Evolutionary conservation across 2,113 vertebrate genomes (phyloP).

Genomic region (Embiotoca jacksoni): DNA sequence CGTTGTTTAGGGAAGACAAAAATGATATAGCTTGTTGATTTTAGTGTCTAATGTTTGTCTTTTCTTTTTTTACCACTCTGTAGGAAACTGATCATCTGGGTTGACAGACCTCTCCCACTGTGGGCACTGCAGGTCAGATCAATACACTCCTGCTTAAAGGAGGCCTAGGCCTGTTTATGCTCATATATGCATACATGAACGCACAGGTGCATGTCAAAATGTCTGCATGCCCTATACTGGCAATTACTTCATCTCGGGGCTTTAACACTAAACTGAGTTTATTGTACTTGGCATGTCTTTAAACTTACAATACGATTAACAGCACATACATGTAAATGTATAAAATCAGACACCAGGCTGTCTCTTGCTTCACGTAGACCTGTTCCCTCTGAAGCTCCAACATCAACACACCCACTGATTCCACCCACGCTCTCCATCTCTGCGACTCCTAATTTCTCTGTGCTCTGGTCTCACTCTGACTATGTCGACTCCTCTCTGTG

Average conservation of each 20-base stretch:
- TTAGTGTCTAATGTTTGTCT: slow-evolving; percentile 6
- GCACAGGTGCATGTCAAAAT: not conserved
- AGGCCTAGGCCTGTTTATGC: slow-evolving; percentile 17
- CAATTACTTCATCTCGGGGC: not conserved
- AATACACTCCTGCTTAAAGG: slow-evolving; percentile 35
- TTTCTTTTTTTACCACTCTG: slow-evolving; percentile 9
- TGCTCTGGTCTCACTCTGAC: slow-evolving; percentile 45
- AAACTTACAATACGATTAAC: slow-evolving; percentile 12
- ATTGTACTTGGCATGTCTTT: slow-evolving; percentile 26
- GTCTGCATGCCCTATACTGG: not conserved
- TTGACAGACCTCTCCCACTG: slow-evolving; percentile 87
- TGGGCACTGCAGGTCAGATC: slow-evolving; percentile 88
- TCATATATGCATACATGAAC: slow-evolving; percentile 20
- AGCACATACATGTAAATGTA: slow-evolving; percentile 29
- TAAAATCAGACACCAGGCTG: slow-evolving; percentile 49
- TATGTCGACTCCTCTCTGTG: slow-evolving; percentile 23
- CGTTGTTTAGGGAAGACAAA: not conserved
- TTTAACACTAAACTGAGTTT: not conserved
- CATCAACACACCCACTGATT: slow-evolving; percentile 74
- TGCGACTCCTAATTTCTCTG: slow-evolving; percentile 66
- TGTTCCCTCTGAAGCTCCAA: slow-evolving; percentile 74
- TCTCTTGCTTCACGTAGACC: slow-evolving; percentile 67
- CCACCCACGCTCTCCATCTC: slow-evolving; percentile 76
- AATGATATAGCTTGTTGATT: slow-evolving; percentile 5
- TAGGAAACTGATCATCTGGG: slow-evolving; percentile 90